Conservation (phyloP, 2,888 invertebrate species). For the Anthophora plumipes region DNA sequence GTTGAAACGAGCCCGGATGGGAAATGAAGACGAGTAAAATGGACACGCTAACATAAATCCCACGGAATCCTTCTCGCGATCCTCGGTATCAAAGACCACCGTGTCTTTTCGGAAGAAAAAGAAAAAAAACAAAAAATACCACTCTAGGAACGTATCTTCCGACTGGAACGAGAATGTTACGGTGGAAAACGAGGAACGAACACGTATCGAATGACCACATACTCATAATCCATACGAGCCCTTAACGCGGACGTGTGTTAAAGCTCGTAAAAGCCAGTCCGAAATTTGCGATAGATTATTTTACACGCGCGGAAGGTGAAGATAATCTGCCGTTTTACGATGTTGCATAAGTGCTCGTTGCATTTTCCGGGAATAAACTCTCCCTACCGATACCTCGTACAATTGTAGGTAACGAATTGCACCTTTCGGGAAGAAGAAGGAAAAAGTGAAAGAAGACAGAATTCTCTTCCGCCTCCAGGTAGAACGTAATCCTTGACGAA, state of each 20-base stretch:
- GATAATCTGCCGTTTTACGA: too few relatives aligned
- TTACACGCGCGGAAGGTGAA: background rate
- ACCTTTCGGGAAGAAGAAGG: too few relatives aligned
- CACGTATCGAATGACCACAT: slow-evolving; percentile 7
- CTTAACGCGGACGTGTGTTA: slow-evolving; percentile 5
- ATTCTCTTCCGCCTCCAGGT: too few relatives aligned
- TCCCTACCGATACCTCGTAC: too few relatives aligned
- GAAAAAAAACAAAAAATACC: too few relatives aligned
- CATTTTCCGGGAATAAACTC: background rate
- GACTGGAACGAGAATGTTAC: background rate
- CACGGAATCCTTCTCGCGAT: slow-evolving; percentile 17
- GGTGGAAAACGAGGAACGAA: background rate
- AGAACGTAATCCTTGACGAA: too few relatives aligned
- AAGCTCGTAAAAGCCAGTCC: background rate
- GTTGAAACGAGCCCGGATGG: slow-evolving; percentile 38
- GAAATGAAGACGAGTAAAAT: slow-evolving; percentile 41
- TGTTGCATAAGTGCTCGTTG: background rate
- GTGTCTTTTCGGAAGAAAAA: background rate
- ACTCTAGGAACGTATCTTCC: background rate
- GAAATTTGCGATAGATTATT: slow-evolving; percentile 3
- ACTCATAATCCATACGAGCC: background rate
- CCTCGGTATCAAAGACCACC: background rate
- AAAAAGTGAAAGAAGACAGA: too few relatives aligned
- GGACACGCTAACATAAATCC: slow-evolving; percentile 47
- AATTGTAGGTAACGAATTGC: too few relatives aligned